Conservation (phyloP, 2,888 invertebrate species). For the Tetragnatha montana region DNA sequence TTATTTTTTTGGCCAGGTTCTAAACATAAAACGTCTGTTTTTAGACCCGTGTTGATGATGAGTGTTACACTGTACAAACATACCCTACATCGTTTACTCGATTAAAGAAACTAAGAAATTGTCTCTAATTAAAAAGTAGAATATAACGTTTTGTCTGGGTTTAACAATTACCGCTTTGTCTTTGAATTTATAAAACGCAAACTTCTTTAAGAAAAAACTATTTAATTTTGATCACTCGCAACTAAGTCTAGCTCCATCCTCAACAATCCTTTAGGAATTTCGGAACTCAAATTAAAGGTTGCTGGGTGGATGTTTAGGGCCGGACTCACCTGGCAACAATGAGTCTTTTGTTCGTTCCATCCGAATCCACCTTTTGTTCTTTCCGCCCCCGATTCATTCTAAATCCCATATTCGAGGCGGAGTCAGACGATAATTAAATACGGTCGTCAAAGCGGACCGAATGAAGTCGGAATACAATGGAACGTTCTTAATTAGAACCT, state of each 20-base stretch:
- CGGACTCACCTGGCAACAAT: conserved; percentile 16
- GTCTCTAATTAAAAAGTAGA: too few relatives aligned
- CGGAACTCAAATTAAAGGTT: neutral
- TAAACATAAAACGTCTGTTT: too few relatives aligned
- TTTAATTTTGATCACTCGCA: neutral
- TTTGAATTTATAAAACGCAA: neutral
- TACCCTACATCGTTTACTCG: too few relatives aligned
- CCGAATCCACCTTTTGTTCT: conserved; percentile 33
- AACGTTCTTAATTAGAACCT: conserved; percentile 64
- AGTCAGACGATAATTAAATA: conserved; percentile 65
- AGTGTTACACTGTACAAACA: too few relatives aligned
- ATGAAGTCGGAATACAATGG: conserved; percentile 54
- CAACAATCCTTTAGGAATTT: conserved; percentile 22
- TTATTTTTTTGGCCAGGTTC: too few relatives aligned
- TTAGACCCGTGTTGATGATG: too few relatives aligned
- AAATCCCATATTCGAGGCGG: conserved; percentile 43
- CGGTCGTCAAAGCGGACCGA: conserved; percentile 50
- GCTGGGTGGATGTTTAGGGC: conserved; percentile 13
- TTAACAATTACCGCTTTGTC: too few relatives aligned
- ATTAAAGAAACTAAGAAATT: too few relatives aligned
- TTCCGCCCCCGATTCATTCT: neutral
- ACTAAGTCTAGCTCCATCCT: conserved; percentile 27
- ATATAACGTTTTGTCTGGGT: too few relatives aligned
- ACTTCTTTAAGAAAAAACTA: neutral
- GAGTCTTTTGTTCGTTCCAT: conserved; percentile 21